Evolutionary conservation across 2,113 vertebrate species (phyloP).

Genomic region (Etheostoma cragini): DNA sequence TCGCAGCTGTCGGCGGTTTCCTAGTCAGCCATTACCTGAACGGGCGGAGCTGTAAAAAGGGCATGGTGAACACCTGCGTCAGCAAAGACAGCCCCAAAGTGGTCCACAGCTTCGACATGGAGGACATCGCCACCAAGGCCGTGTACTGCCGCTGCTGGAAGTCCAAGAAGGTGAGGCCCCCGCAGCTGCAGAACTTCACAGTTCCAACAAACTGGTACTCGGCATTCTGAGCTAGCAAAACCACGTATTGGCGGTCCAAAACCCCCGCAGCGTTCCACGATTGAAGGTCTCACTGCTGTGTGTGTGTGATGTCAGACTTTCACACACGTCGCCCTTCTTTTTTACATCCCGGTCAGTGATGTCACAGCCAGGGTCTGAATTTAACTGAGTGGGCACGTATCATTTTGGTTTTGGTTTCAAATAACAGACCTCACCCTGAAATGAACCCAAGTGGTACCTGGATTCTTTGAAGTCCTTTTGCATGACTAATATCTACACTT

Average conservation of each 20-base stretch:
- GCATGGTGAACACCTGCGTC: constrained; percentile 77
- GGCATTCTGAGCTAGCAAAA: not conserved
- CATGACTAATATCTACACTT: not conserved
- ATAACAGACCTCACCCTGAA: not conserved
- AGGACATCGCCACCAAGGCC: constrained; percentile 84
- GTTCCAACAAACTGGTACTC: not conserved
- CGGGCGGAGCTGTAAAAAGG: constrained; percentile 66
- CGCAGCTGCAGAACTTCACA: not conserved
- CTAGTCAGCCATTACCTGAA: constrained; percentile 77
- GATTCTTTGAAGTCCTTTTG: not conserved
- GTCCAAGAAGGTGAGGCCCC: constrained; percentile 82
- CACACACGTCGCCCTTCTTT: not conserved
- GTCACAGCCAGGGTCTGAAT: not conserved
- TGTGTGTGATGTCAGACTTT: not conserved
- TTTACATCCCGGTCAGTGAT: not conserved
- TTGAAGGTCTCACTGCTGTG: not conserved
- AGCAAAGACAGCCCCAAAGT: constrained; percentile 85
- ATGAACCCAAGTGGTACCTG: no score
- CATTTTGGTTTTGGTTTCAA: not conserved
- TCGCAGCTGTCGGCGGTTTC: constrained; percentile 77
- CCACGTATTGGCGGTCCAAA: not conserved
- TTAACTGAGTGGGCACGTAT: not conserved
- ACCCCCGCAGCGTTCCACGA: no score
- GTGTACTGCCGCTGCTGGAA: constrained; percentile 88
- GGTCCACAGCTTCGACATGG: constrained; percentile 86